Evolutionary conservation across 2,888 invertebrate genomes (phyloP).

Genomic region (Diabrotica balteata): DNA sequence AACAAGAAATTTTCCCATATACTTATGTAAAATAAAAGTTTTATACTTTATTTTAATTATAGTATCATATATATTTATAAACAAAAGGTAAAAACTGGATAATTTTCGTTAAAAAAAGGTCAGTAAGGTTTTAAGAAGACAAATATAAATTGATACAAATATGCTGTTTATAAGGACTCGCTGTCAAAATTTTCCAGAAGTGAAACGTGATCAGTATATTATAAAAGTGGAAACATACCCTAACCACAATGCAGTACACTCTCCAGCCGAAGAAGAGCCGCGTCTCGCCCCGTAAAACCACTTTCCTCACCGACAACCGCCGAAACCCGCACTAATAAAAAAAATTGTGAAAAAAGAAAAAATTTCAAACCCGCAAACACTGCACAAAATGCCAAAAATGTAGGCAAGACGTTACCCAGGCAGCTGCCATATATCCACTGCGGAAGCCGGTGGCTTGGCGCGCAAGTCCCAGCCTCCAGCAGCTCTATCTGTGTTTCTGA

Average conservation of each 20-base stretch:
- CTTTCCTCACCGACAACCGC: conserved; percentile 3
- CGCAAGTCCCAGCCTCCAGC: conserved; percentile 57
- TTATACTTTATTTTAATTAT: no score
- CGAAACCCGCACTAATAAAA: neutral
- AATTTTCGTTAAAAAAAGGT: no score
- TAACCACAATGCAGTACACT: conserved; percentile 4
- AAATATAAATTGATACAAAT: no score
- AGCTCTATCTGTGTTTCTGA: conserved; percentile 55
- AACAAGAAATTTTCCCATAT: no score
- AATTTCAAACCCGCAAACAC: conserved; percentile 27
- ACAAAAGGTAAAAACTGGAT: no score
- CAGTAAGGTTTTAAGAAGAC: no score
- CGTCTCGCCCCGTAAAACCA: conserved; percentile 1
- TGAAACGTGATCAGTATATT: conserved; percentile 9
- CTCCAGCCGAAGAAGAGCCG: neutral
- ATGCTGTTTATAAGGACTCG: neutral
- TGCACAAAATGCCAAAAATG: conserved; percentile 34
- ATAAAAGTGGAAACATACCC: conserved; percentile 10
- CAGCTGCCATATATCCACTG: conserved; percentile 59
- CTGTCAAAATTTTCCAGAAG: neutral
- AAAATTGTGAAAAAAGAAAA: conserved; percentile 10
- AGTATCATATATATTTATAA: no score
- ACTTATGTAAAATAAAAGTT: no score
- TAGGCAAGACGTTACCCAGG: conserved; percentile 54
- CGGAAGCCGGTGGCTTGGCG: conserved; percentile 53